A percentile compares a stretch with the other conserved stretches of the same genome.
These are phyloP conservation scores for Xenopus laevis DNA, from an alignment of 2,113 vertebrate genomes.

Conservation along the genomic window DNA sequence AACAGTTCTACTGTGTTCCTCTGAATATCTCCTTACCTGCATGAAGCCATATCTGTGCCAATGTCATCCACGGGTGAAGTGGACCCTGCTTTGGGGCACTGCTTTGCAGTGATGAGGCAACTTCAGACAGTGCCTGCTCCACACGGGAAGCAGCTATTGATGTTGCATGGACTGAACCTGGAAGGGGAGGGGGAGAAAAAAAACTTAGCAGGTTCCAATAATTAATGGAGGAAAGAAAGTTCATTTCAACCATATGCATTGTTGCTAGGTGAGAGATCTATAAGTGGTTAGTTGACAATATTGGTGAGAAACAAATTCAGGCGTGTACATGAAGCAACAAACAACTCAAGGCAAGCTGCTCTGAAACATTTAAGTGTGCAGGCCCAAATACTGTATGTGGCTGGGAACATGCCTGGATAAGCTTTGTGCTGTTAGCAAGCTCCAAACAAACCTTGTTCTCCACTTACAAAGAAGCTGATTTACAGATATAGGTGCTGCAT, in stretches of 20 bases:
- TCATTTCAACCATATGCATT: background rate
- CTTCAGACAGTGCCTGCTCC: slow-evolving; percentile 93
- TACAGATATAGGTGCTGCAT: too few species aligned
- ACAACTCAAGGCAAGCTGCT: background rate
- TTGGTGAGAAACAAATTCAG: background rate
- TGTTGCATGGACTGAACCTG: slow-evolving; percentile 92
- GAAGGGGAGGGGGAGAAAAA: background rate
- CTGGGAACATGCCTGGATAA: background rate
- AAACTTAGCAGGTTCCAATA: background rate
- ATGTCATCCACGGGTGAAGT: slow-evolving; percentile 95
- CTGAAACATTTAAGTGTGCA: background rate
- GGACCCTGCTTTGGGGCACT: slow-evolving; percentile 93
- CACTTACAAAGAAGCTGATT: background rate
- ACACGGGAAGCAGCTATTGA: slow-evolving; percentile 95
- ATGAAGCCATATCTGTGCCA: slow-evolving; percentile 98
- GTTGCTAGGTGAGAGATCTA: background rate
- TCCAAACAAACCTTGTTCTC: background rate
- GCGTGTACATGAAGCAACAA: background rate
- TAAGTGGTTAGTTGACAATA: background rate
- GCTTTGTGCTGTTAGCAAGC: background rate
- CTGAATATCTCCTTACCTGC: slow-evolving; percentile 71
- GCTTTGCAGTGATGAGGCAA: slow-evolving; percentile 94
- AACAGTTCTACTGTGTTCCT: too few species aligned
- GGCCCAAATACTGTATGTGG: background rate
- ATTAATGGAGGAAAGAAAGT: background rate